Conservation (phyloP, 1,140 invertebrate species). For the Drosophila prosaltans region DNA sequence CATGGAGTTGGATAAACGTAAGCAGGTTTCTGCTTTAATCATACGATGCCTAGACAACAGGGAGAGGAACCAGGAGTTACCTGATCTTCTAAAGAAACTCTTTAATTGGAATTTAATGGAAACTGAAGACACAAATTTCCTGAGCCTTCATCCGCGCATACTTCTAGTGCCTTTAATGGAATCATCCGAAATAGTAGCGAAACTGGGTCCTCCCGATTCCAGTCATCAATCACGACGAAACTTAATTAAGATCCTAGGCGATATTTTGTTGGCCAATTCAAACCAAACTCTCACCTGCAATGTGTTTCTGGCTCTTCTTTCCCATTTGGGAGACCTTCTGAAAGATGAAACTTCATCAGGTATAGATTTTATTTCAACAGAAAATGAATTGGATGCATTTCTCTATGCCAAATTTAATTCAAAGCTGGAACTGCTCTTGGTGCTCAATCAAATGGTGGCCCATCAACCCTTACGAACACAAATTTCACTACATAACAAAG, state of each 20-base stretch:
- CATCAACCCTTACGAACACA: constrained; percentile 65
- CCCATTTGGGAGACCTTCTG: constrained; percentile 39
- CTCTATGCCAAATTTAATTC: constrained; percentile 62
- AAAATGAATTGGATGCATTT: constrained; percentile 65
- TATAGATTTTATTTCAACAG: constrained; percentile 56
- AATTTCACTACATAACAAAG: constrained; percentile 48
- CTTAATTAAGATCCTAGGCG: constrained; percentile 30
- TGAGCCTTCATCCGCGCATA: constrained; percentile 52
- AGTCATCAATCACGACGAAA: constrained; percentile 33
- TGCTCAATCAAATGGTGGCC: constrained; percentile 62
- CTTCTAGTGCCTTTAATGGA: constrained; percentile 14
- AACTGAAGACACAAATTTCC: constrained; percentile 25
- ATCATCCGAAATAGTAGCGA: constrained; percentile 20
- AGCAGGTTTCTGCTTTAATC: constrained; percentile 38
- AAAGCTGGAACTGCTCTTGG: constrained; percentile 64
- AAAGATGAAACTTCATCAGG: not conserved
- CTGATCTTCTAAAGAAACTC: constrained; percentile 29
- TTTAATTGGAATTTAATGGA: constrained; percentile 36
- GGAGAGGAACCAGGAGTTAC: constrained; percentile 41
- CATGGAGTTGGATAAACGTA: not conserved
- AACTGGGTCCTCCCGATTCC: constrained; percentile 34
- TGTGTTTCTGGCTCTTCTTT: constrained; percentile 60
- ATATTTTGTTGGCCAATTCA: constrained; percentile 40
- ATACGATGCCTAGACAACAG: constrained; percentile 68
- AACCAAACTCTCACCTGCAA: constrained; percentile 66